Base-by-base conservation (phyloP, 2,797 vertebrate species). In the Lutjanus campechanus region DNA sequence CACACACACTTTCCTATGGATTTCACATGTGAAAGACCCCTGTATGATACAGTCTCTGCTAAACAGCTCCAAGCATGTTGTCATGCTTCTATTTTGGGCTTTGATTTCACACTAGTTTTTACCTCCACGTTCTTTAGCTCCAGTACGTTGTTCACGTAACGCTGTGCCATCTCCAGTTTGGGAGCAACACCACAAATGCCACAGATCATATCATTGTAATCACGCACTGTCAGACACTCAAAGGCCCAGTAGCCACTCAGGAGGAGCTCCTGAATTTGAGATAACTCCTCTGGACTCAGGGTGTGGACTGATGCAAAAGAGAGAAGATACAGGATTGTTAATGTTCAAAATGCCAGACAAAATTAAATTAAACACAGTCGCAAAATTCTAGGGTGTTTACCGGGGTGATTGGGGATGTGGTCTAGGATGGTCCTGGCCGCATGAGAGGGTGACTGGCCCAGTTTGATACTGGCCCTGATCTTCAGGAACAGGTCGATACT, bases 161-260 rank as follows among this genome's bases (percentile, higher is more conserved):
- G 95, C 82, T 96, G 97, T 1, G 97, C 96, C 81, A 99, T 95
- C 93, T 99, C 98, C 79, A 99, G 84, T 90, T 97, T 99, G 71
- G 98, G 98, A 61, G 97, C 96, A 74, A 99, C 94, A 8, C 98
- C 98, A 72, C 98, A 99, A 86, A 99, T 93, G 12, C 98, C 98
- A 68, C 98, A 99, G 91, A 99, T 99, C 98, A 99, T 99, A 81
- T 99, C 98, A 3, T 99, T 99, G 91, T 98, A 99, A 93, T 99
- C 98, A 2, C 98, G 96, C 46, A 98, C 88, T 0, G 98, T 99
- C 62, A 99, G 94, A 81, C 98, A 97, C 85, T 99, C 98, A 11
- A 99, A 99, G 62, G 98, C 98, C 98, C 98, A 99, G 85, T 98
- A 99, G 69, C 98, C 98, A 61, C 94, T 96, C 92, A 97, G 96